Base-by-base conservation (phyloP, 1,140 invertebrate genomes). In the Tetramorium parvispinum region DNA sequence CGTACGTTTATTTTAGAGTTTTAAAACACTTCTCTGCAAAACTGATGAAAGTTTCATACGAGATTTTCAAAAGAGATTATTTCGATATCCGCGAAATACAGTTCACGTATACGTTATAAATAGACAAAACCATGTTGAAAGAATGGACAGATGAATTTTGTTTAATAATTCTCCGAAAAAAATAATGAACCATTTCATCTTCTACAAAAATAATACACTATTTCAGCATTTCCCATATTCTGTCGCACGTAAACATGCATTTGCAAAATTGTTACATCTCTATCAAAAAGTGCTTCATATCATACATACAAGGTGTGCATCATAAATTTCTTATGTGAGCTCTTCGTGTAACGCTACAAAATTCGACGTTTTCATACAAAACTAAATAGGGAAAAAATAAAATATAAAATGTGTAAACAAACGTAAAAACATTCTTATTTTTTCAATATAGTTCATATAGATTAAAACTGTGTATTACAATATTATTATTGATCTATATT, bases 241-340 rank as follows among this genome's bases (percentile, higher is more conserved):
- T 2, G 43, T 1, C 7, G 6, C 32, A 65, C n/a, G 27, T 24
- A 7, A 3, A 37, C 21, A 37, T 40, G 16, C 37, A 55, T 43
- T 81, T 70, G 10, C 21, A 57, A 70, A 5, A 43, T 13, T 55
- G 16, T 66, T 53, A 18, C 24, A 24, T 43, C 21, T 55, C 46
- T 24, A 32, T 32, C 10, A 66, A 81, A 32, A 81, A 70, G 13
- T 43, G 65, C 18, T 68, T 21, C 5, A 77, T 63, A 63, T 78
- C 18, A 49, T 40, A 24, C 37, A 61, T 81, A 1, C n/a, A 66
- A 27, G 11, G 0, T 55, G 27, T 3, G 51, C 27, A 57, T 27
- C 11, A 5, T 81, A 57, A 66, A 57, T 43, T 71, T 81, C 8
- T 70, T 40, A 70, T 71, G 16, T 27, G 21, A 7, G 21, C 40